Evolutionary conservation across 1,140 invertebrate species (phyloP).

Genomic region (Drosophila bocki): DNA sequence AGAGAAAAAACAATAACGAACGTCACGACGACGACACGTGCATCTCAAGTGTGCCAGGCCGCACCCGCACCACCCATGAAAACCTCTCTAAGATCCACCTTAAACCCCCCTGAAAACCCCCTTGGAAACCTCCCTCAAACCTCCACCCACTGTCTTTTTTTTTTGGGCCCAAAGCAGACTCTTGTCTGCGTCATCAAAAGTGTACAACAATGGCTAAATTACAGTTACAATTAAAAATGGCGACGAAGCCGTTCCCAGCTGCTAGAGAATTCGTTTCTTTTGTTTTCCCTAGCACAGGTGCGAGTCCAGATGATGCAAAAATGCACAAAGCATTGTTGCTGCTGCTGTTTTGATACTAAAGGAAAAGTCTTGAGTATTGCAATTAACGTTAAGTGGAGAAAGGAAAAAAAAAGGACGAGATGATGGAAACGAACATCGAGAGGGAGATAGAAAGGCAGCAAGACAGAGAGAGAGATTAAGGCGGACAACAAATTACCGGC

Average conservation of each 20-base stretch:
- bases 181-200: constrained; percentile 78
- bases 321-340: constrained; percentile 21
- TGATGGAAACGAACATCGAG: constrained; percentile 26
- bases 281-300: constrained; percentile 35
- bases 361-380: constrained; percentile 55
- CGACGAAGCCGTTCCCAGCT: constrained; percentile 54
- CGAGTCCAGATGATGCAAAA: constrained; percentile 40
- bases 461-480: constrained; percentile 15
- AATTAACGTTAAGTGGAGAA: constrained; percentile 67
- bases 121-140: neutral
- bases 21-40: constrained; percentile 59
- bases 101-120: neutral
- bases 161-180: constrained; percentile 29
- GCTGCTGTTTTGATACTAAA: constrained; percentile 22
- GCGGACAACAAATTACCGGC: constrained; percentile 35
- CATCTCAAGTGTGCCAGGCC: constrained; percentile 36
- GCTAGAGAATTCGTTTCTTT: constrained; percentile 47
- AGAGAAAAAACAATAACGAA: constrained; percentile 28
- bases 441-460: neutral
- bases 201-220: constrained; percentile 81
- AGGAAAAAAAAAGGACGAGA: neutral
- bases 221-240: constrained; percentile 84
- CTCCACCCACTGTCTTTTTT: neutral
- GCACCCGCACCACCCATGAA: neutral
- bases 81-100: neutral